Evolutionary conservation across 1,140 invertebrate species (phyloP), one percentile per base, ranked within the genome.

Genomic region (Choristoneura fumiferana): DNA sequence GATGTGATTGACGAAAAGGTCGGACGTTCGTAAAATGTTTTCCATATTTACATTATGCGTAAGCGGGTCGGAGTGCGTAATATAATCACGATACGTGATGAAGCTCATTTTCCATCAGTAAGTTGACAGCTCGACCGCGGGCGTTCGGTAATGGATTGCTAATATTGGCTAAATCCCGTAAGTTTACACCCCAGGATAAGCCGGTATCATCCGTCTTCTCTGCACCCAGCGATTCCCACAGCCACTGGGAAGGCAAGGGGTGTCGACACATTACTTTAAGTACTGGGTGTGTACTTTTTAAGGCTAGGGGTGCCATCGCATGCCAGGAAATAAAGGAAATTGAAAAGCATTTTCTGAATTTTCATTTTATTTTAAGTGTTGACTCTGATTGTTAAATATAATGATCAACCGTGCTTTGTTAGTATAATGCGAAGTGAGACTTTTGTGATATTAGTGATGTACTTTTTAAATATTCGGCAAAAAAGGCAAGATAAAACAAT

Each of bases 111-210:
- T 49, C 18, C 43, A 49, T 49, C 43, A 49, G 29, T 49, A 22
- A 33, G 43, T 49, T 49, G 43, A 49, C 43, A 29, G 43, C 17
- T 29, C 43, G 18, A 22, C 43, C 45, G 52, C 58, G 53, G 37
- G 61, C 58, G 60, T 34, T 45, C 64, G 58, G 73, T 84, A 87
- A 84, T 87, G 81, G 77, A 87, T 87, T 84, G 84, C 76, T 80
- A 82, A 87, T 87, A 82, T 87, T 81, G 72, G 77, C 73, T 65
- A 77, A 84, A 83, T 79, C 84, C 72, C 69, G 69, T 76, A 75
- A 74, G 75, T 78, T 73, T 60, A 62, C 59, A 39, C 45, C 62
- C 70, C 60, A 60, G 69, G 78, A 74, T 79, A 79, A 80, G 72
- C 65, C 62, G 60, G 58, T 64, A 71, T 64, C 73, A 82, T 84